Base-by-base conservation (phyloP, 2,888 invertebrate genomes). In the Eupithecia vulgata region DNA sequence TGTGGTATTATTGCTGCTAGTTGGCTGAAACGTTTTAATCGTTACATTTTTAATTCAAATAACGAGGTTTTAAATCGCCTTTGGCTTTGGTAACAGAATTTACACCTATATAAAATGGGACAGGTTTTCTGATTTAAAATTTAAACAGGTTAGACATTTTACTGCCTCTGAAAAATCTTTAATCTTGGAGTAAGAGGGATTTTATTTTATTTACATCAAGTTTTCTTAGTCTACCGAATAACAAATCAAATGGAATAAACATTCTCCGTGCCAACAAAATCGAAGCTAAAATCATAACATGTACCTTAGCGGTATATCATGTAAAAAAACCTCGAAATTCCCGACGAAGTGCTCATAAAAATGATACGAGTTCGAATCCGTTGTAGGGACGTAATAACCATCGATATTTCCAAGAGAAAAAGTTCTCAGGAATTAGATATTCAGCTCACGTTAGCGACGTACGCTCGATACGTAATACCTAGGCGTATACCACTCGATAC, bases 341-440 rank as follows among this genome's bases (percentile, higher is more conserved):
- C 59, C 73, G 57, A 69, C 77, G 73, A 73, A 78, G 74, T 75
- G 72, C 70, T 72, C 78, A 77, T 80, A 80, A 80, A 79, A 80
- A 74, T 80, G 74, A 77, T 78, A 78, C 78, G 76, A 79, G 78
- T 75, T 71, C 73, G 73, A 73, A 71, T 77, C 70, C 74, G 69
- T 72, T 71, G 67, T 74, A 73, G 72, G 69, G 70, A 75, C 74
- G 78, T 76, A 77, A 77, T 77, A 76, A 77, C 72, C 74, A 77
- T 78, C 79, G 79, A 78, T 77, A 76, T 79, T 78, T 77, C 73
- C 74, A 75, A 76, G 72, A 74, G 77, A 79, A 77, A 57, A 77
- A 77, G 75, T 78, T 79, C 77, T 72, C 77, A 76, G 71, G 75
- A 77, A 80, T 78, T 77, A 80, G 76, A 70, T 78, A 78, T 78